Base-by-base conservation (phyloP, 2,113 vertebrate species). In the Datnioides undecimradiatus region DNA sequence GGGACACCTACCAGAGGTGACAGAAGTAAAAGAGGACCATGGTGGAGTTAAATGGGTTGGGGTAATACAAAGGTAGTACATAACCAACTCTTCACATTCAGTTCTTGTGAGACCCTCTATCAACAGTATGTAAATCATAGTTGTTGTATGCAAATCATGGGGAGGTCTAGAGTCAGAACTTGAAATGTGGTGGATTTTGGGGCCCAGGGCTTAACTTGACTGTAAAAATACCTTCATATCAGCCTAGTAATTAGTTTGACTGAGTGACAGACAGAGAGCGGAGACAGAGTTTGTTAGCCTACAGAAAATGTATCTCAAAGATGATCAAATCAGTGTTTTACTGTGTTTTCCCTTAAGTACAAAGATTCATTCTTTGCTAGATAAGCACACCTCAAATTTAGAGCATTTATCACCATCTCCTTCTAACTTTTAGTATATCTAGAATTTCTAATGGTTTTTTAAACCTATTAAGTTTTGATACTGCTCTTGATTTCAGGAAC, bases 1-100 rank as follows among this genome's bases (percentile, higher is more conserved):
- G 98, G 98, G 11, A 99, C 96, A 70, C 98, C 98, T 99, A 91
- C 13, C 0, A 0, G 45, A 67, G 16, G 72, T 11, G 14, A 76
- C 5, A 63, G 16, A 57, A 29, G 80, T 33, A 23, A 14, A 67
- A 13, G 12, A 64, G 19, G n/a, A 38, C 4, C 0, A 33, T 25
- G 45, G 46, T 21, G 51, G 6, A 21, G 14, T n/a, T 55, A 25
- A 6, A 34, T 25, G 11, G 8, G 29, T 21, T 7, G 11, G 11
- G 7, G 23, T 45, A 3, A 3, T 59, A 6, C 25, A 29, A 33
- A 46, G 25, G 17, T 52, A 19, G 9, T 8, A 23, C n/a, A n/a
- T 8, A 7, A 17, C 8, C 5, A 49, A 8, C 29, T 14, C 38
- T 23, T 25, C 33, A 14, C 23, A 2, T 4, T 5, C 8, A 21